Percentiles rank a stretch among this genome's conserved stretches.
phyloP scores from a whole-genome alignment of 1,140 invertebrate species.

The Cherax destructor region DNA sequence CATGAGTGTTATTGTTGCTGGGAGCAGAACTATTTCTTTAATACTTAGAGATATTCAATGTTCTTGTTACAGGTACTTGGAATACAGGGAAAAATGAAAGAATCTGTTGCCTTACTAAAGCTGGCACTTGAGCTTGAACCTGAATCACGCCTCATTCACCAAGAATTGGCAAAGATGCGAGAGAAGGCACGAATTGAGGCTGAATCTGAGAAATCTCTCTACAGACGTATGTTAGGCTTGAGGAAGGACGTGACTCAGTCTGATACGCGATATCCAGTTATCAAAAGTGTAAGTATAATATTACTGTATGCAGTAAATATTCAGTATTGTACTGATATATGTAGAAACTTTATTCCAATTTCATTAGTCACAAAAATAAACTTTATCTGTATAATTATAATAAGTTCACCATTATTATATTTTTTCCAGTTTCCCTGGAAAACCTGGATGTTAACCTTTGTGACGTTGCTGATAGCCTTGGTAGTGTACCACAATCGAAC shows the following conservation, averaged over 20 bases:
- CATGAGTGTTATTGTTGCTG: too few relatives aligned
- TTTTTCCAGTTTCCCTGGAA: conserved; percentile 65
- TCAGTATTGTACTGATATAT: neutral
- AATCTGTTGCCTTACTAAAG: conserved; percentile 74
- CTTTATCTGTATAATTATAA: neutral
- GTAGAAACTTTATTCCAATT: too few relatives aligned
- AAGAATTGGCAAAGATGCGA: conserved; percentile 55
- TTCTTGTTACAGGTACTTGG: conserved; percentile 6
- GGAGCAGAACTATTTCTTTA: neutral
- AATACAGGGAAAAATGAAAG: conserved; percentile 41
- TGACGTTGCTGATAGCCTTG: conserved; percentile 28
- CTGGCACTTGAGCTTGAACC: conserved; percentile 80
- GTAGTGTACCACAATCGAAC: conserved; percentile 45
- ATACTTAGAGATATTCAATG: neutral
- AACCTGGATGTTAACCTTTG: conserved; percentile 51
- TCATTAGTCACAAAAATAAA: too few relatives aligned
- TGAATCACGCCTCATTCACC: conserved; percentile 78
- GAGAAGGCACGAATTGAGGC: conserved; percentile 58
- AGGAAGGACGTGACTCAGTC: conserved; percentile 32
- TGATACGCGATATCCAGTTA: conserved; percentile 52
- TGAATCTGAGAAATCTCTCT: conserved; percentile 68
- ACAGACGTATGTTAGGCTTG: conserved; percentile 68
- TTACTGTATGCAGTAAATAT: neutral
- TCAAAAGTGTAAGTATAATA: conserved; percentile 65
- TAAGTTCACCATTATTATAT: neutral